Evolutionary conservation across 2,888 invertebrate species (phyloP).

Genomic region (Lacanobia wlatinum): DNA sequence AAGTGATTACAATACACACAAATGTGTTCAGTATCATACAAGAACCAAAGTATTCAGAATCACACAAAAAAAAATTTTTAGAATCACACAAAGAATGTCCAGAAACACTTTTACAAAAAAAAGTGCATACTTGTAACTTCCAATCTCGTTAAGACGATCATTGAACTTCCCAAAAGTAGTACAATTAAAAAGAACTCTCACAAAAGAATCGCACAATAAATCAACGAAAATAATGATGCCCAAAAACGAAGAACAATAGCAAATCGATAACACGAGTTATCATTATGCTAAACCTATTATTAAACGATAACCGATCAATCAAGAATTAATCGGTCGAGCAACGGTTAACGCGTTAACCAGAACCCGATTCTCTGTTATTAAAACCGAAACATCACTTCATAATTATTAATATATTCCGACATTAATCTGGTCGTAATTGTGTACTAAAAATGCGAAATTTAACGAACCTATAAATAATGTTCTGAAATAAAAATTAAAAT

Average conservation of each 20-base stretch:
- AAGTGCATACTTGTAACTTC: too few species aligned
- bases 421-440: conserved; percentile 38
- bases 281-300: conserved; percentile 61
- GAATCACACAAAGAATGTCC: too few species aligned
- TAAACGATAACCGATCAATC: conserved; percentile 66
- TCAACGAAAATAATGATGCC: conserved; percentile 44
- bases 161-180: conserved; percentile 18
- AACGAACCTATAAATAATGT: conserved; percentile 29
- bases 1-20: too few species aligned
- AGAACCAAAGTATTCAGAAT: too few species aligned
- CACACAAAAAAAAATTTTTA: too few species aligned
- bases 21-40: too few species aligned
- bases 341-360: conserved; percentile 70
- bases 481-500: conserved; percentile 33
- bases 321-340: conserved; percentile 65
- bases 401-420: conserved; percentile 52
- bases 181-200: conserved; percentile 20
- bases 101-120: neutral
- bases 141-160: neutral
- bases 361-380: conserved; percentile 58
- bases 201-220: conserved; percentile 44
- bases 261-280: conserved; percentile 49
- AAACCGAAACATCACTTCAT: conserved; percentile 27
- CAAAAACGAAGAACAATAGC: conserved; percentile 58
- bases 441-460: conserved; percentile 36